A percentile compares a stretch with the other conserved stretches of the same genome.
phyloP scores from a whole-genome alignment of 2,888 invertebrate genomes.

The Acronicta psi region DNA sequence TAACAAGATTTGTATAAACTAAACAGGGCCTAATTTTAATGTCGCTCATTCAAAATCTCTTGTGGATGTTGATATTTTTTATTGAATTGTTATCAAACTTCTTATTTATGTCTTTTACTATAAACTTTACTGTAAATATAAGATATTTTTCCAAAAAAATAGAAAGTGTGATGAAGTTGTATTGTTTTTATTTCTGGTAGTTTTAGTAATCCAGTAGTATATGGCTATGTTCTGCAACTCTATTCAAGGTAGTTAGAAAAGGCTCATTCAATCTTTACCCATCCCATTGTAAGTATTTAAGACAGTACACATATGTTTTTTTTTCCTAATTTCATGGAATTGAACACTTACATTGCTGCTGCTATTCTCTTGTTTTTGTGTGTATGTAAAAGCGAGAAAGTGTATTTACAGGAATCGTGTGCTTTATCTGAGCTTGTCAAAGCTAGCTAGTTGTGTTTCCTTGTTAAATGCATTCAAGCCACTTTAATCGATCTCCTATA shows the following conservation, averaged over 20 bases:
- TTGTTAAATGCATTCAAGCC: too few species aligned
- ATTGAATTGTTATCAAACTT: constrained; percentile 49
- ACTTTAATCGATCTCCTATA: too few species aligned
- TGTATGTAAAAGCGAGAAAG: too few species aligned
- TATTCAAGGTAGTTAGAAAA: too few species aligned
- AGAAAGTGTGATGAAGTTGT: constrained; percentile 53
- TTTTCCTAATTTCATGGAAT: too few species aligned
- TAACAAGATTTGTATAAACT: constrained; percentile 6
- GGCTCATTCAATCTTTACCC: background rate
- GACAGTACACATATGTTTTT: too few species aligned
- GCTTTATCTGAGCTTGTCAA: too few species aligned
- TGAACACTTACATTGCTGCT: too few species aligned
- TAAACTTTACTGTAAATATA: constrained; percentile 67
- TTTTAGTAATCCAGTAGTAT: background rate
- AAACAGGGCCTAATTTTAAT: constrained; percentile 21
- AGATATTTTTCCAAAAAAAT: constrained; percentile 68
- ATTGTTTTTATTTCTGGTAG: constrained; percentile 37
- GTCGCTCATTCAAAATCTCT: constrained; percentile 22
- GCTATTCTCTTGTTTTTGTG: too few species aligned
- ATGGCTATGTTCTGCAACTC: background rate
- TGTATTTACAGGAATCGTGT: too few species aligned
- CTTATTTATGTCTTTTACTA: constrained; percentile 54
- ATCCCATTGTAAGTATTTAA: background rate
- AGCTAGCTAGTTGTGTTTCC: too few species aligned
- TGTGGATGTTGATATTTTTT: constrained; percentile 35